Evolutionary conservation across 2,888 invertebrate species (phyloP), one percentile per base, ranked within the genome.

Genomic region (Epinotia demarniana): DNA sequence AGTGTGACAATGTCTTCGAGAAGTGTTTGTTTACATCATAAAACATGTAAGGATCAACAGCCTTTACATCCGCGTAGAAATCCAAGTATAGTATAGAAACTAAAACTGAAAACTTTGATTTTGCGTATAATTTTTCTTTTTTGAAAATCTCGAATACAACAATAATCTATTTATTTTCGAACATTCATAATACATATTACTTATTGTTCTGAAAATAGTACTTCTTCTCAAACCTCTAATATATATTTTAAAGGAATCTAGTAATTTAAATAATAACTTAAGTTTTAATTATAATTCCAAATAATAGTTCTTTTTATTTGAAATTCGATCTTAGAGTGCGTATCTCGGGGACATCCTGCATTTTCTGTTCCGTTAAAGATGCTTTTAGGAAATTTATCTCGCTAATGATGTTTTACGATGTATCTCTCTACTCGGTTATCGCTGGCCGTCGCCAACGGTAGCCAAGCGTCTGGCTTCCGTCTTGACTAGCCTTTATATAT

Each of bases 351-450:
- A 72, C 71, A 72, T 75, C 75, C 75, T 75, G 71, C 66, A 67
- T 75, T 55, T 71, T 71, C 43, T 67, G 57, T 75, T 62, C 46
- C 33, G 67, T 72, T 72, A 75, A 72, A 76, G 73, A 72, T 64
- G 61, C 77, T 76, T 77, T 74, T 75, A 73, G 73, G 73, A 64
- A 72, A 49, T 72, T 71, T 76, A 76, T 71, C 67, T 55, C 62
- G 13, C 23, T 78, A 74, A 74, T 73, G 72, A 75, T 70, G 75
- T 78, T 77, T 75, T 75, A 72, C 63, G 77, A 75, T 72, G 64
- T 60, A 73, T 76, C 64, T 75, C 63, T 67, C 72, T 76, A 63
- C 53, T 67, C 63, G 73, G 53, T 70, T 77, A 71, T 77, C 75
- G 46, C 66, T 43, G 19, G 19, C 27, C 60, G 75, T 72, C 75